Evolutionary conservation across 2,888 invertebrate genomes (phyloP).

Genomic region (Ectemnius continuus): DNA sequence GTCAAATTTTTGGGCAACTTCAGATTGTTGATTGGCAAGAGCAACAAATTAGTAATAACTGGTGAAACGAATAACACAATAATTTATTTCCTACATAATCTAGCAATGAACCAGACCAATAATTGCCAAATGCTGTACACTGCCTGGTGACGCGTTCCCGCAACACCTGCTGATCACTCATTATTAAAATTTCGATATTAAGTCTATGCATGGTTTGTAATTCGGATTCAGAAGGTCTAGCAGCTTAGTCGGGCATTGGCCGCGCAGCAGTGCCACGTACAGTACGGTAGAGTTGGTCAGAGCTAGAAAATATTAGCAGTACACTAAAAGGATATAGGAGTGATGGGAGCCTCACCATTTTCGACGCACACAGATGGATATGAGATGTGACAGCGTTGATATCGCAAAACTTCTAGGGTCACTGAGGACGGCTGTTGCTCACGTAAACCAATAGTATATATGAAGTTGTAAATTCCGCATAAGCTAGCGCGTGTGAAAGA

Average conservation of each 20-base stretch:
- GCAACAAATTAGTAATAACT: slow-evolving; percentile 54
- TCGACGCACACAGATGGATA: slow-evolving; percentile 76
- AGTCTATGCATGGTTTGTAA: slow-evolving; percentile 60
- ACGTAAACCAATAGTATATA: slow-evolving; percentile 53
- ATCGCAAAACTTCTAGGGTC: slow-evolving; percentile 67
- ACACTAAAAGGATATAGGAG: slow-evolving; percentile 74
- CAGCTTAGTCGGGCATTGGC: slow-evolving; percentile 72
- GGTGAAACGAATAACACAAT: slow-evolving; percentile 38
- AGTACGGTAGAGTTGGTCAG: slow-evolving; percentile 73
- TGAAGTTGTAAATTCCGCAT: neutral
- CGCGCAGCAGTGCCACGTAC: slow-evolving; percentile 72
- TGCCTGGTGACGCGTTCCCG: slow-evolving; percentile 71
- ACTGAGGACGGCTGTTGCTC: slow-evolving; percentile 65
- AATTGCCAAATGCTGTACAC: slow-evolving; percentile 72
- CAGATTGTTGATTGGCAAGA: slow-evolving; percentile 48
- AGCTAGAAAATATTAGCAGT: slow-evolving; percentile 75
- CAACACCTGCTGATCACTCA: slow-evolving; percentile 76
- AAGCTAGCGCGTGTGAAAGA: neutral
- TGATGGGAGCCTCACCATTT: slow-evolving; percentile 78
- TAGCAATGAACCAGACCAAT: slow-evolving; percentile 71
- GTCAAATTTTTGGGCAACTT: slow-evolving; percentile 26
- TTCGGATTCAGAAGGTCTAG: slow-evolving; percentile 68
- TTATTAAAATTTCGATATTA: slow-evolving; percentile 66
- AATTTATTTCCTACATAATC: slow-evolving; percentile 63
- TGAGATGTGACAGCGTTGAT: slow-evolving; percentile 77